Conservation (phyloP, 2,888 invertebrate genomes). For the Stramonita haemastoma region DNA sequence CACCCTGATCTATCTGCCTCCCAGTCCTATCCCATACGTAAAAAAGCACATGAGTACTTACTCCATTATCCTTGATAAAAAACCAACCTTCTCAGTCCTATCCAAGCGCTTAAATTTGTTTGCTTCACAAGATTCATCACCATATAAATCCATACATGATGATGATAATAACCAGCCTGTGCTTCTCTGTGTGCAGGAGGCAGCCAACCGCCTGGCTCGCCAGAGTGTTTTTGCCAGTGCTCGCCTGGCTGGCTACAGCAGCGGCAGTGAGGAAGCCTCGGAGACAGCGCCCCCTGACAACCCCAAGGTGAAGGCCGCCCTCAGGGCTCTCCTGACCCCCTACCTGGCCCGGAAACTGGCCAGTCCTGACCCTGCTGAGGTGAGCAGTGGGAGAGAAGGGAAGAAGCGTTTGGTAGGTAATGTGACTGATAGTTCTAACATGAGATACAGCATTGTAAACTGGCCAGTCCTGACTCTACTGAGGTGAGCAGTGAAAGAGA, state of each 20-base stretch:
- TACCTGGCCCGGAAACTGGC: slow-evolving; percentile 89
- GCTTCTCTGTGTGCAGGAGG: slow-evolving; percentile 82
- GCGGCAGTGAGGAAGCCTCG: slow-evolving; percentile 77
- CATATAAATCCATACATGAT: too few relatives aligned
- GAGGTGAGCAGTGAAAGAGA: slow-evolving; percentile 81
- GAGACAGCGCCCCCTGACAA: slow-evolving; percentile 81
- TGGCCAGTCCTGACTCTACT: slow-evolving; percentile 86
- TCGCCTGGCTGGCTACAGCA: slow-evolving; percentile 83
- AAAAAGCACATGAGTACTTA: too few relatives aligned
- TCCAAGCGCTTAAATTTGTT: too few relatives aligned
- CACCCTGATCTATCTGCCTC: too few relatives aligned
- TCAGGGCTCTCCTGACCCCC: slow-evolving; percentile 88
- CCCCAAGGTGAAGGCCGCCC: slow-evolving; percentile 82
- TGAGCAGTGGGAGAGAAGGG: slow-evolving; percentile 67
- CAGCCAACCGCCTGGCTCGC: slow-evolving; percentile 94
- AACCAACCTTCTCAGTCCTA: too few relatives aligned
- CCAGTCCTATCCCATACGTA: too few relatives aligned
- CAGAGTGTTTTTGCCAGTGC: slow-evolving; percentile 91
- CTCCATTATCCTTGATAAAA: too few relatives aligned
- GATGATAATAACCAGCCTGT: too few relatives aligned
- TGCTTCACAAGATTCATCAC: too few relatives aligned
- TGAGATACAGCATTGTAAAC: too few relatives aligned
- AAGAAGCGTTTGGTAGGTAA: neutral
- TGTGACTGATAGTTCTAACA: too few relatives aligned
- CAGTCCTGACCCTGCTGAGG: slow-evolving; percentile 87